phyloP scores from a whole-genome alignment of 1,140 invertebrate species.

The Polypedilum vanderplanki region DNA sequence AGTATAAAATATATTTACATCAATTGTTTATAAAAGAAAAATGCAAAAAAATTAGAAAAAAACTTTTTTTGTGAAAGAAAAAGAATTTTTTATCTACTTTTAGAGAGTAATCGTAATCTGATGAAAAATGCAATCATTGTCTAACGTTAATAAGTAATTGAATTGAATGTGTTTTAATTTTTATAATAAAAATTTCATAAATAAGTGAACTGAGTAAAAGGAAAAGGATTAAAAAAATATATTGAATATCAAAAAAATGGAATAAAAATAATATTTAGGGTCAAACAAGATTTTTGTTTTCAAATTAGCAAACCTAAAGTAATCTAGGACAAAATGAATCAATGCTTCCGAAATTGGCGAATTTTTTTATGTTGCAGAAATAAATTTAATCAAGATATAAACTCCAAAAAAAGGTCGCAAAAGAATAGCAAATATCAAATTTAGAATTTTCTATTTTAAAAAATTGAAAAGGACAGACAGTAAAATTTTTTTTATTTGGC shows the following conservation, averaged over 20 bases:
- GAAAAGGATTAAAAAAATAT: neutral
- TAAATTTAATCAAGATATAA: neutral
- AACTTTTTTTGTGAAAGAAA: neutral
- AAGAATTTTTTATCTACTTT: conserved; percentile 26
- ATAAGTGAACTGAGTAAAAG: neutral
- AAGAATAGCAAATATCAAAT: conserved; percentile 12
- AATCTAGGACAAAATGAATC: conserved; percentile 2
- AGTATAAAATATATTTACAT: conserved; percentile 24
- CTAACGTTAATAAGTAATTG: conserved; percentile 22
- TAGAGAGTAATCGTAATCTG: conserved; percentile 28
- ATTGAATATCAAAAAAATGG: neutral
- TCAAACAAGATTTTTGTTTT: neutral
- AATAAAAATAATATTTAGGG: neutral
- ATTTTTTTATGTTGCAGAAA: conserved; percentile 13
- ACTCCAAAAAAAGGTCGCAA: neutral
- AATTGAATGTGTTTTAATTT: conserved; percentile 29
- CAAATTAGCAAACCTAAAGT: neutral
- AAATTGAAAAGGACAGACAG: neutral
- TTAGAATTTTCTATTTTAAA: neutral
- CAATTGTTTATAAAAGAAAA: conserved; percentile 12
- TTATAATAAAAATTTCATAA: neutral
- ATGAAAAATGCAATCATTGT: conserved; percentile 25
- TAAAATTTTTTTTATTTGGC: no score
- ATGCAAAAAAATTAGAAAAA: neutral
- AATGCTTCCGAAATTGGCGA: conserved; percentile 3